Base-by-base conservation (phyloP, 2,888 invertebrate genomes). In the Cremastinae sp. region DNA sequence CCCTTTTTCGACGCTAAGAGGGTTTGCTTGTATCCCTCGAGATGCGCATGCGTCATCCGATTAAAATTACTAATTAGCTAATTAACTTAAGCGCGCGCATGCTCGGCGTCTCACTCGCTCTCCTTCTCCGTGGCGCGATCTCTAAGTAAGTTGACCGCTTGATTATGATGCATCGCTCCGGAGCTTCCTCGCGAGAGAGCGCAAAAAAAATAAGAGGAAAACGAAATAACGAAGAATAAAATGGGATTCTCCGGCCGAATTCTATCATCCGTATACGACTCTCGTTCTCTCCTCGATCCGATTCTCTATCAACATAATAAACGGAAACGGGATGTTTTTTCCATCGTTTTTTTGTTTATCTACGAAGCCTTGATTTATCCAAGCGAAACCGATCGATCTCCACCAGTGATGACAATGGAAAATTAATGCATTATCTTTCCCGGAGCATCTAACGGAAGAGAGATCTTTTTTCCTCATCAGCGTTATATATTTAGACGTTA, bases 1-100 rank as follows among this genome's bases (percentile, higher is more conserved):
- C 75, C 79, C 80, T 77, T 80, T 80, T 80, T 80, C 84, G 85
- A 83, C 83, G 80, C 85, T 89, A 89, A 89, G 89, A 89, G 89
- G 89, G 89, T 89, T 89, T 89, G 87, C 89, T 89, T 89, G 89
- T 89, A 88, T 89, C 89, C 87, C 89, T 76, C 73, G 89, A 89
- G 89, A 89, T 86, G 88, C 88, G 89, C 89, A 89, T 89, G 89
- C 89, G 89, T 89, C 89, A 89, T 89, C 89, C 89, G 89, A 89
- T 89, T 89, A 89, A 89, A 89, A 89, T 89, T 89, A 88, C 88
- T 89, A 89, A 89, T 89, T 89, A 89, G 87, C 87, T 89, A 89
- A 89, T 89, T 89, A 89, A 89, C 87, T 89, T 87, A 87, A 87
- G 89, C 84, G 83, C 81, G 79, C 81, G 74, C 61, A 28, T 22